Percentiles rank a stretch among this genome's conserved stretches.
Evolutionary conservation across 2,113 vertebrate genomes (phyloP).

Genomic region (Podilymbus podiceps): DNA sequence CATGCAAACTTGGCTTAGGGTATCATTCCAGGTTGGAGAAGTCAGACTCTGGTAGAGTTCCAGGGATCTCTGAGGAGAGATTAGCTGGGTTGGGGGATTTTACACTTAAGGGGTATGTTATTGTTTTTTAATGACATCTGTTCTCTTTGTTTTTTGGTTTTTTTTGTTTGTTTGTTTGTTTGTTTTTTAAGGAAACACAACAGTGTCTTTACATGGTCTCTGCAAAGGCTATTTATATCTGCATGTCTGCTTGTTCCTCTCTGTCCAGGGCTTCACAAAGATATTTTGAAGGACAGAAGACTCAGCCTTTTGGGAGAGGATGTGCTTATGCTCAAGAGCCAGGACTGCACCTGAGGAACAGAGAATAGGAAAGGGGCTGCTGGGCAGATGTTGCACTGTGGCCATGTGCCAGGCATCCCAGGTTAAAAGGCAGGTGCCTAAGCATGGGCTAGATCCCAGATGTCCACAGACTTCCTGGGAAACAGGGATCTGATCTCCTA

Average conservation of each 20-base stretch:
- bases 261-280: neutral
- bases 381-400: neutral
- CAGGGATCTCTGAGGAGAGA: neutral
- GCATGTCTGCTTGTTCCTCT: neutral
- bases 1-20: neutral
- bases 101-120: neutral
- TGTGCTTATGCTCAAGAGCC: neutral
- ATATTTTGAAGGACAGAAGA: neutral
- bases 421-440: neutral
- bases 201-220: neutral
- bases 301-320: neutral
- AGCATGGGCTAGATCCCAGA: neutral
- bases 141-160: neutral
- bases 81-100: neutral
- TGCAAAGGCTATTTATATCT: neutral
- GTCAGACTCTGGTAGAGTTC: too few species aligned
- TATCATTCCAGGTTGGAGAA: neutral
- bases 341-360: neutral
- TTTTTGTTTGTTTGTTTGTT: neutral
- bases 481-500: neutral
- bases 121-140: neutral
- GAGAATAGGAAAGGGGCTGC: fast-evolving
- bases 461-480: neutral
- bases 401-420: neutral
- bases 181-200: neutral